Conservation (phyloP, 2,888 invertebrate species). For the Idaea straminata region DNA sequence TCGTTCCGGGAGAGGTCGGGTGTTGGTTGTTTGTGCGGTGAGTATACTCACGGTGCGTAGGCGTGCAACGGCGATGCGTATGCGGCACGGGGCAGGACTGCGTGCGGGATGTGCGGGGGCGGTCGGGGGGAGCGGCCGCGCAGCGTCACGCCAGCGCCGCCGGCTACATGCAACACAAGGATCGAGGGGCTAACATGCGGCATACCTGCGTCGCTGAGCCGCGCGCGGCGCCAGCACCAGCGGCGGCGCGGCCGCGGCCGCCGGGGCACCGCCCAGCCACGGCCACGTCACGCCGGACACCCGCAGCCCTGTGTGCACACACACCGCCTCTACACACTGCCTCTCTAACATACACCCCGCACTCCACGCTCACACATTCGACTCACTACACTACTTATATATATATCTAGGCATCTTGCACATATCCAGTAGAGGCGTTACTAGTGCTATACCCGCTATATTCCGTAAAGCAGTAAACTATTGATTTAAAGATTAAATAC, state of each 20-base stretch:
- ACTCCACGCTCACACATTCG: not conserved
- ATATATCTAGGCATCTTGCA: no score
- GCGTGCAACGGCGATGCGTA: constrained; percentile 90
- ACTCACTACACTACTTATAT: no score
- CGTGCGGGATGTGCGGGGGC: constrained; percentile 82
- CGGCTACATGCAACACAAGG: constrained; percentile 81
- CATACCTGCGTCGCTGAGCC: constrained; percentile 87
- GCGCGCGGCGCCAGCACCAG: constrained; percentile 87
- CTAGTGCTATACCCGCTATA: no score
- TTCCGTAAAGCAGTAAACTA: no score
- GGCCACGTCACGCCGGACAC: constrained; percentile 89
- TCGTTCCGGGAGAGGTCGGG: not conserved
- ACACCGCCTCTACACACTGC: constrained; percentile 59
- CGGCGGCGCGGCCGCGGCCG: constrained; percentile 82
- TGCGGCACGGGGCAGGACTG: constrained; percentile 86
- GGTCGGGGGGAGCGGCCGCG: constrained; percentile 83
- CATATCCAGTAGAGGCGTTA: no score
- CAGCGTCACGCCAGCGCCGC: constrained; percentile 85
- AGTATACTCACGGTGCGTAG: constrained; percentile 92
- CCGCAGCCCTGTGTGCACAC: constrained; percentile 84
- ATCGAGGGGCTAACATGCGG: constrained; percentile 38
- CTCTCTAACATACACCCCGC: not conserved
- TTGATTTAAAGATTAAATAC: no score
- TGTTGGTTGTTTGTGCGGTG: constrained; percentile 17
- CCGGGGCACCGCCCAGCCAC: constrained; percentile 84